Base-by-base conservation (phyloP, 2,888 invertebrate genomes). In the Platypus cylindrus region DNA sequence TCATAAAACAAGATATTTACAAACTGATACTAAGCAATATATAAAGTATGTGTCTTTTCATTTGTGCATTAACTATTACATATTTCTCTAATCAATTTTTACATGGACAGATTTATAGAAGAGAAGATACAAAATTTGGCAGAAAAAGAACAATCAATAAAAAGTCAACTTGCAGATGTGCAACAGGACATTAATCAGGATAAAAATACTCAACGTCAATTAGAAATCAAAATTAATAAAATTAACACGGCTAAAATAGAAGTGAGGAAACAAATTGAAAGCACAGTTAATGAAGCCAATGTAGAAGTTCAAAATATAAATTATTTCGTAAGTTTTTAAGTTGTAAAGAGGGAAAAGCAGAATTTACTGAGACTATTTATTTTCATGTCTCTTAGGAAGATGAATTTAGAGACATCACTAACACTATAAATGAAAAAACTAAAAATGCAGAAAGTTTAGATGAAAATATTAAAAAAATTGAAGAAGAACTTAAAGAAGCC, bases 1-100 rank as follows among this genome's bases (percentile, higher is more conserved):
- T 17, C 54, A 60, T 1, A 55, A 55, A 17, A 68, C 75, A 2
- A 66, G 67, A 26, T 75, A 58, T 51, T 67, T 84, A 48, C 78
- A 81, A 59, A 71, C 75, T 28, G 75, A 78, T 56, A 71, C 73
- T 1, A 65, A 63, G 8, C 76, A 81, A 51, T 64, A 71, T 38
- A 73, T 75, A 44, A 62, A 58, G 74, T 74, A 49, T 55, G 59
- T 54, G 13, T 22, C 16, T 16, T n/a, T 20, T 31, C 12, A 2
- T 5, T 20, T 12, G 25, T 11, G 8, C 15, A 22, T 9, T 17
- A 7, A 8, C 11, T 20, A 20, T 7, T 7, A 7, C 20, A 20
- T 20, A 20, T 20, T 20, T 20, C 9, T 7, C 9, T 5, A 20
- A 24, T 24, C 11, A 24, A 24, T 24, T 24, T 24, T 7, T 24